Conservation (phyloP, 2,113 vertebrate species). For the Oryzias melastigma region DNA sequence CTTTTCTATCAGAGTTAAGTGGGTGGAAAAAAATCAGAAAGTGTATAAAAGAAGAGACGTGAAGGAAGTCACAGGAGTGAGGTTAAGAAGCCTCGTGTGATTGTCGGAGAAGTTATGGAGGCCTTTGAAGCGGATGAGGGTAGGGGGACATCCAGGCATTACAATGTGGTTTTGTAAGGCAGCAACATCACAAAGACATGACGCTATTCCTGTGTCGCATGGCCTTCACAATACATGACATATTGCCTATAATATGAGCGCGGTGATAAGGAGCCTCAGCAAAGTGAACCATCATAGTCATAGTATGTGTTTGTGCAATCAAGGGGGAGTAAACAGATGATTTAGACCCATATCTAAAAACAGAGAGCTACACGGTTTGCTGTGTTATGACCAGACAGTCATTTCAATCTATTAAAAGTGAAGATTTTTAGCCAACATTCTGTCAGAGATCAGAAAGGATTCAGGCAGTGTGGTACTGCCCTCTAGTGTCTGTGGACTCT, state of each 20-base stretch:
- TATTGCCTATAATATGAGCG: conserved; percentile 31
- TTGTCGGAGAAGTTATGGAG: conserved; percentile 50
- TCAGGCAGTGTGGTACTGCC: conserved; percentile 41
- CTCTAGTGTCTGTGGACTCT: conserved; percentile 43
- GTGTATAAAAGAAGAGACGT: conserved; percentile 48
- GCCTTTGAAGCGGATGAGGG: conserved; percentile 78
- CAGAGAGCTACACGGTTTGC: background rate
- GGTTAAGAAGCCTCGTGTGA: conserved; percentile 7
- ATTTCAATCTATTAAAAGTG: background rate
- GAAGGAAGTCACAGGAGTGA: conserved; percentile 27
- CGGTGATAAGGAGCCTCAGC: conserved; percentile 35
- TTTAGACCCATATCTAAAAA: conserved; percentile 16
- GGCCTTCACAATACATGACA: conserved; percentile 47
- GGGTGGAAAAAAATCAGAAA: conserved; percentile 27
- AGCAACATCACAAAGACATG: conserved; percentile 51
- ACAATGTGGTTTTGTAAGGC: conserved; percentile 69
- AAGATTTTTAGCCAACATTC: background rate
- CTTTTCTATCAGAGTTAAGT: conserved; percentile 49
- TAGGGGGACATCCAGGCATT: conserved; percentile 64
- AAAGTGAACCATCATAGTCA: conserved; percentile 31
- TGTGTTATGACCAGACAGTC: background rate
- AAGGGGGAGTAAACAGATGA: conserved; percentile 41
- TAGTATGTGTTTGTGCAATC: conserved; percentile 28
- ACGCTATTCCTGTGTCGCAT: conserved; percentile 49
- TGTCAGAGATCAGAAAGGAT: background rate